Conservation (phyloP, 2,888 invertebrate species). For the Zootermopsis nevadensis region DNA sequence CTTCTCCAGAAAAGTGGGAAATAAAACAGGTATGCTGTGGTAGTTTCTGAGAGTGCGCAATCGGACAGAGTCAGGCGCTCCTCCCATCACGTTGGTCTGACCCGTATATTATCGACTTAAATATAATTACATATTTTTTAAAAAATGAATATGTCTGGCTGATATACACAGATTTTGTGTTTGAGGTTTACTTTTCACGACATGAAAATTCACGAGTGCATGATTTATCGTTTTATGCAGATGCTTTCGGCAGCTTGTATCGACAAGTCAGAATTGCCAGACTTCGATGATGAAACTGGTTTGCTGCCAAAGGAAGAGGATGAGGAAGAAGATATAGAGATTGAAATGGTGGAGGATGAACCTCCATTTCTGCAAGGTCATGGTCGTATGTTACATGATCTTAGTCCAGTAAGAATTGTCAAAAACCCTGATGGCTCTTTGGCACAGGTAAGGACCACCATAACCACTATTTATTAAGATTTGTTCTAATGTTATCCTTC, state of each 20-base stretch:
- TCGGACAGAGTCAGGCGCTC: too few relatives aligned
- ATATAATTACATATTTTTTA: too few relatives aligned
- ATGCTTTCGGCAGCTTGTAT: conserved; percentile 94
- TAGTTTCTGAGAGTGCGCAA: too few relatives aligned
- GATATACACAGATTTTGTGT: too few relatives aligned
- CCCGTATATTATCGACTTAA: too few relatives aligned
- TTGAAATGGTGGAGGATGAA: conserved; percentile 98
- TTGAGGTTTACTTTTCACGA: background rate
- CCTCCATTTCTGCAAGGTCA: conserved; percentile 96
- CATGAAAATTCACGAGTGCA: background rate
- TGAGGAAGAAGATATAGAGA: conserved; percentile 97
- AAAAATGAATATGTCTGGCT: too few relatives aligned
- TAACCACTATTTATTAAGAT: background rate
- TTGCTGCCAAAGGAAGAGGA: conserved; percentile 90
- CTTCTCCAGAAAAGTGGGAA: conserved; percentile 98
- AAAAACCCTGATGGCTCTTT: conserved; percentile 99
- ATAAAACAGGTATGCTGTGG: conserved; percentile 80
- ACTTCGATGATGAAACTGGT: conserved; percentile 98
- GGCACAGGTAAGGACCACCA: conserved; percentile 75
- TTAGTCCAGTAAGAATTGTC: conserved; percentile 92
- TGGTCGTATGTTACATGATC: conserved; percentile 89
- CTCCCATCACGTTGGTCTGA: too few relatives aligned
- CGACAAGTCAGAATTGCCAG: conserved; percentile 93
- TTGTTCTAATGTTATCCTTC: too few relatives aligned
- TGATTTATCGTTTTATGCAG: conserved; percentile 59